Conservation (phyloP, 2,797 vertebrate species). For the Aselliscus stoliczkanus region DNA sequence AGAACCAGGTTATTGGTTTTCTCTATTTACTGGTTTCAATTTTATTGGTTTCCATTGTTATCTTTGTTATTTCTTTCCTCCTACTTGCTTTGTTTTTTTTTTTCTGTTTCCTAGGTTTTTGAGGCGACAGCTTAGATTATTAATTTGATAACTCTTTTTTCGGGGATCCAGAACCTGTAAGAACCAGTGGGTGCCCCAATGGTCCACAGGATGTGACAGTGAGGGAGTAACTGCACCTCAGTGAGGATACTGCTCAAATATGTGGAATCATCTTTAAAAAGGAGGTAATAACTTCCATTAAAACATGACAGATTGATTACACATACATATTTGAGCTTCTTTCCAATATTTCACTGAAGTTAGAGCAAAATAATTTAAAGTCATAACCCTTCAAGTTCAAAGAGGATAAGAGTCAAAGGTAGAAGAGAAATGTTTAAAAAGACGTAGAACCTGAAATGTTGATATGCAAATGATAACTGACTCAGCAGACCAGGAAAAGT, state of each 20-base stretch:
- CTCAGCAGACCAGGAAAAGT: background rate
- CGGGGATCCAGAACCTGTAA: background rate
- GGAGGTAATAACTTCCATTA: background rate
- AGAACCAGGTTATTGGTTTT: background rate
- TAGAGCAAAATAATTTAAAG: background rate
- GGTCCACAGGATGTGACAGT: background rate
- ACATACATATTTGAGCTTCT: background rate
- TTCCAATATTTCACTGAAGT: background rate
- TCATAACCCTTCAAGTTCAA: constrained; percentile 4
- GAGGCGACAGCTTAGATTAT: background rate
- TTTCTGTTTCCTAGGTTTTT: background rate
- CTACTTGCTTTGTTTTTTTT: background rate
- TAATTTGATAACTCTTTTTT: background rate
- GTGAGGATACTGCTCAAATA: background rate
- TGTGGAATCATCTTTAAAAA: background rate
- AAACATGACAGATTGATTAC: background rate
- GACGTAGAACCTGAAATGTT: background rate
- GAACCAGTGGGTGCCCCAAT: background rate
- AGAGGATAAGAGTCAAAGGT: background rate
- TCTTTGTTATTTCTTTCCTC: background rate
- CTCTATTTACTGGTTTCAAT: background rate
- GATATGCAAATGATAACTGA: background rate
- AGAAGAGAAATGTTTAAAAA: background rate
- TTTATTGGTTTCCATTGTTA: background rate
- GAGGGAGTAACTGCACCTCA: background rate